Evolutionary conservation across 2,113 vertebrate genomes (phyloP), one percentile per base, ranked within the genome.

Genomic region (Rutilus rutilus): DNA sequence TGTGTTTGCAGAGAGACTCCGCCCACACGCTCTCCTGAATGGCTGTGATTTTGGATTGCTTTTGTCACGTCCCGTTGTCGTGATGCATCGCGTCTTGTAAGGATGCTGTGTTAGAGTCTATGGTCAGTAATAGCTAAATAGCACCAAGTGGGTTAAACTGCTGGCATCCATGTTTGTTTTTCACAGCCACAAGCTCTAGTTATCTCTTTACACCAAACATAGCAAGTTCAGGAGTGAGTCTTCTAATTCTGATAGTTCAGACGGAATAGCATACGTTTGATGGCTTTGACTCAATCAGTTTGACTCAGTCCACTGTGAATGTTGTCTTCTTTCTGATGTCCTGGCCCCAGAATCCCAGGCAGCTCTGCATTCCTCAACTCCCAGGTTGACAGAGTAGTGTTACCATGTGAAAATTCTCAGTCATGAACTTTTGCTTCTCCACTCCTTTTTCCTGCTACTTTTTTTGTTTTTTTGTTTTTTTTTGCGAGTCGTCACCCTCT

Each of bases 381-480:
- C 86, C 86, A 54, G 47, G 78, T 83, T 71, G 83, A 87, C 88
- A 88, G 87, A 69, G 67, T 92, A 25, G 86, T 92, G 90, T 91
- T 91, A 90, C 92, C 92, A 85, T 92, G 93, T 92, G 91, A 94
- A 93, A 92, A 90, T 90, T 91, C 89, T 88, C 91, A 89, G 87
- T 89, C 87, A 76, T 79, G 90, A 87, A 62, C 60, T 64, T 78
- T 33, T 27, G 23, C 50, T 75, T 62, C 75, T 54, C 60, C 25
- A 15, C 54, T 23, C 14, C 19, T 14, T 59, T 60, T 78, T 62
- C 30, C 17, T 33, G 50, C 42, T 23, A 8, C 14, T 30, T 42
- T 21, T 0, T 30, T 33, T n/a, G n/a, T 33, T 33, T 33, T 10
- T 7, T n/a, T 47, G 4, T 65, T 42, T 30, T 0, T 33, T 10